Evolutionary conservation across 2,888 invertebrate genomes (phyloP), one percentile per base, ranked within the genome.

Genomic region (Chymomyza procnemis): DNA sequence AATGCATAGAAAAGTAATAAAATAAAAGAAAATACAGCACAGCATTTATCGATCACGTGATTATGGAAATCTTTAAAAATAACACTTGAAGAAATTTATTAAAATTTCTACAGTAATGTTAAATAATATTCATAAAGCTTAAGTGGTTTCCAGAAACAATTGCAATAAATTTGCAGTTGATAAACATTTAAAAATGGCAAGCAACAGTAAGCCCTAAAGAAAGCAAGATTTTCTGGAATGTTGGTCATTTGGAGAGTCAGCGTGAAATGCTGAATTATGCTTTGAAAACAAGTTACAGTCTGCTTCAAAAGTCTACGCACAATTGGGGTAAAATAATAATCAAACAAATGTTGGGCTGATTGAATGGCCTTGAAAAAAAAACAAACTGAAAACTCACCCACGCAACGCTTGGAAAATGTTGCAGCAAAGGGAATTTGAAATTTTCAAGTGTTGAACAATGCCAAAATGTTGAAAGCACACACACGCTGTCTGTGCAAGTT

Each of bases 211-310:
- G 58, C 19, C 18, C 12, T 22, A 22, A 26, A 60, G 71, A 50
- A 21, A 16, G 18, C n/a, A 67, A 63, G 73, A 60, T 6, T 41
- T 55, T n/a, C n/a, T 12, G 64, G 22, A 70, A 67, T 12, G 30
- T 57, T 63, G 30, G 21, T 4, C 46, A 12, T 46, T 48, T 21
- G 30, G 14, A 16, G 50, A 21, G 41, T 6, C 3, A 54, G 14
- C 14, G 56, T n/a, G 18, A 21, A 86, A 81, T 75, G 80, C 85
- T 71, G 71, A 81, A 66, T 84, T 81, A 84, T 81, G 71, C 71
- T 76, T 67, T 58, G 61, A 69, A 26, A 76, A 72, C 67, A 73
- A 57, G 48, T 41, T 12, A 41, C 34, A 58, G 26, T 26, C 12
- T 8, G 16, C 34, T 52, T 41, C 60, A 54, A 67, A 60, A 22